Conservation (phyloP, 2,113 vertebrate species). For the Pteruthius melanotis region DNA sequence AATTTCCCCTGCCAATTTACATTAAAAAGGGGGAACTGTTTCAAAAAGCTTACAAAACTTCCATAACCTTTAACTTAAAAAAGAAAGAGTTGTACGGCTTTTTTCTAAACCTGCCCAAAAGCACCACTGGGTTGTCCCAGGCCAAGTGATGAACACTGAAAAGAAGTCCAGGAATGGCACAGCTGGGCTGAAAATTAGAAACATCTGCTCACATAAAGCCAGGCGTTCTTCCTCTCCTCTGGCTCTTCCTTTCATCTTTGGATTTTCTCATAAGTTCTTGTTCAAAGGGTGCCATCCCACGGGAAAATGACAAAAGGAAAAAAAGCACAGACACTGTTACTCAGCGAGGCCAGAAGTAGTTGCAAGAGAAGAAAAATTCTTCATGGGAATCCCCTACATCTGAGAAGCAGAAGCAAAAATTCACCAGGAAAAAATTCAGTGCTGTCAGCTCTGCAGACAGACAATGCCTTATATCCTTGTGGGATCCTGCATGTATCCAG, state of each 20-base stretch:
- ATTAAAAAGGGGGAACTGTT: slow-evolving; percentile 10
- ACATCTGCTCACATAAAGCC: background rate
- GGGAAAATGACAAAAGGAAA: slow-evolving; percentile 31
- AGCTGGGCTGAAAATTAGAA: background rate
- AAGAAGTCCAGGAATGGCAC: slow-evolving; percentile 11
- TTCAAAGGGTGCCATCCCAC: slow-evolving; percentile 38
- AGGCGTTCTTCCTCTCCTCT: background rate
- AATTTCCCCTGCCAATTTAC: slow-evolving; percentile 27
- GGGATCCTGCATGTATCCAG: background rate
- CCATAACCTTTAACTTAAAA: background rate
- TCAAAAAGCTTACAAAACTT: background rate
- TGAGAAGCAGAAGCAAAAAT: slow-evolving; percentile 39
- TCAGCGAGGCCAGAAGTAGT: slow-evolving; percentile 17
- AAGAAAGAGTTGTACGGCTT: background rate
- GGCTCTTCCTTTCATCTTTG: slow-evolving; percentile 11
- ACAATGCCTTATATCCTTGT: background rate
- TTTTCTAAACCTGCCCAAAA: slow-evolving; percentile 32
- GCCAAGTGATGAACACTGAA: background rate
- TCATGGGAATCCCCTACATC: slow-evolving; percentile 59
- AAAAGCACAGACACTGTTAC: slow-evolving; percentile 33
- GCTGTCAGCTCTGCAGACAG: background rate
- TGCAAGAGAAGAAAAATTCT: slow-evolving; percentile 63
- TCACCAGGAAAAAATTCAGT: slow-evolving; percentile 30
- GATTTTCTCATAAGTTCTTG: slow-evolving; percentile 23
- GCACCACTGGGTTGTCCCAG: background rate